Evolutionary conservation across 2,113 vertebrate genomes (phyloP).

Genomic region (Daphoenositta chrysoptera): DNA sequence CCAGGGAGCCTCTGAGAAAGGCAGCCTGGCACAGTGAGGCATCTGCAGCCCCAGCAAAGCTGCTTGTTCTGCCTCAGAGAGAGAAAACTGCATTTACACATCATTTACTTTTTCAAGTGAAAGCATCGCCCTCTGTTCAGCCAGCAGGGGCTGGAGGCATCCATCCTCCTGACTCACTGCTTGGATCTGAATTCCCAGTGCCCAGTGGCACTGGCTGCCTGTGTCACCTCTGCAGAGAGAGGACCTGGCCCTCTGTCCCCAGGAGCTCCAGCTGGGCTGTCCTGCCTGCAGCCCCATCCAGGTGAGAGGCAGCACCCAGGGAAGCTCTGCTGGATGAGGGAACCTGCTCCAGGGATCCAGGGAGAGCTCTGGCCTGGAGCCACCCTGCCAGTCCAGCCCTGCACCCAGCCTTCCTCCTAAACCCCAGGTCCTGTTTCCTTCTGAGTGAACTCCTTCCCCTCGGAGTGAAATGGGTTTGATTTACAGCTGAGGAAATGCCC

Average conservation of each 20-base stretch:
- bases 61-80: background rate
- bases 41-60: background rate
- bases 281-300: background rate
- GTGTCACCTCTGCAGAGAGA: background rate
- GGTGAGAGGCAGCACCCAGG: background rate
- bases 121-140: background rate
- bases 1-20: background rate
- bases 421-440: background rate
- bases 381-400: background rate
- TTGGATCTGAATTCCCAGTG: background rate
- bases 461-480: background rate
- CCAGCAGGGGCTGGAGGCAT: background rate
- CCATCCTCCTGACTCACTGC: background rate
- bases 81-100: background rate
- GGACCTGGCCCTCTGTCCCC: background rate
- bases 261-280: background rate
- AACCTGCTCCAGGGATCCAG: background rate
- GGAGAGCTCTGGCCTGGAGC: background rate
- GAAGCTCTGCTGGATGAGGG: background rate
- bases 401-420: background rate
- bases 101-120: background rate
- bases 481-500: constrained; percentile 1
- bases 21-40: background rate
- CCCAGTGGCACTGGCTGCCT: background rate
- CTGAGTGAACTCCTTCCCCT: background rate